Base-by-base conservation (phyloP, 1,140 invertebrate genomes). In the Adelges cooleyi region DNA sequence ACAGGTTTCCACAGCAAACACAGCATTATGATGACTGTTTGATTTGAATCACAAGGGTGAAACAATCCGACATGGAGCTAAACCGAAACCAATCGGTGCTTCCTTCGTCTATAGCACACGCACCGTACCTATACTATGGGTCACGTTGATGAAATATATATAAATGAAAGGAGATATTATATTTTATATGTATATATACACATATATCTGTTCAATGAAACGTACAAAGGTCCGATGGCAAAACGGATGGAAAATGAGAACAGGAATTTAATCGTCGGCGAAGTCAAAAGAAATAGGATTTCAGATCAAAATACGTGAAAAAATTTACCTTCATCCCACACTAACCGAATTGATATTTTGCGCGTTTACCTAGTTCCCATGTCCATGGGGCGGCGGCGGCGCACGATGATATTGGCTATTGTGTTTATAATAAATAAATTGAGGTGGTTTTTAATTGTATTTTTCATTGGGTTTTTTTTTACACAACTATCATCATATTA, bases 11-110 rank as follows among this genome's bases (percentile, higher is more conserved):
- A 62, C 56, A 62, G 29, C 29, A 62, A 25, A 44, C 23, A 27
- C 40, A 33, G 36, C 17, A 22, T 23, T 40, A 62, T 62, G 56
- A 62, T 62, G 56, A 62, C 56, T 62, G 42, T 62, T 62, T 62
- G 56, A 62, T 62, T 62, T 62, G 40, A 48, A 48, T 48, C 56
- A 62, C 42, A 27, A 48, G 56, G 42, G 56, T 62, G 56, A 62
- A 29, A 62, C 23, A 15, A 62, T 62, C 56, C 56, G 56, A 62
- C 56, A 62, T 62, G 56, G 56, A 46, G 17, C 25, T 17, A 23
- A 17, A 48, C 56, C 56, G 56, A 48, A 8, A 62, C 56, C 56
- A 62, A 62, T 62, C 40, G 56, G 56, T 42, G 56, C 42, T 62
- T 62, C 56, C 56, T 62, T 62, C 42, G n/a, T 15, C 2, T 15